Conservation (phyloP, 1,140 invertebrate genomes). For the Parapsyche elsis region DNA sequence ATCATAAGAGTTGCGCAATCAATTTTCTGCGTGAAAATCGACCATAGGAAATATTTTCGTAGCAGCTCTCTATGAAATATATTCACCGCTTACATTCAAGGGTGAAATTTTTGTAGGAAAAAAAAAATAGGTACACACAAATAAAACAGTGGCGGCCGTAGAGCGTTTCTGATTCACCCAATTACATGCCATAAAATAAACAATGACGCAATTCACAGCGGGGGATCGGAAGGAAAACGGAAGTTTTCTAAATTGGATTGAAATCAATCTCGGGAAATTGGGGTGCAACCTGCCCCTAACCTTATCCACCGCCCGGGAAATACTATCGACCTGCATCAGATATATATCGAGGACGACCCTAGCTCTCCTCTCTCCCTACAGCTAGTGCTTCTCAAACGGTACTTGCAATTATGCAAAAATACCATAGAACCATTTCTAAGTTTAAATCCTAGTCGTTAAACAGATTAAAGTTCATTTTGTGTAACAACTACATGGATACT, state of each 20-base stretch:
- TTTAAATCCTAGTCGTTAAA: too few relatives aligned
- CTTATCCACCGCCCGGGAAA: slow-evolving; percentile 36
- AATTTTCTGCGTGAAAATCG: slow-evolving; percentile 26
- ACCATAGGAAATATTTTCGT: slow-evolving; percentile 14
- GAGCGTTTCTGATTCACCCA: slow-evolving; percentile 26
- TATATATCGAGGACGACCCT: background rate
- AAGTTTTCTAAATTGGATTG: slow-evolving; percentile 56
- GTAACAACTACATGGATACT: too few relatives aligned
- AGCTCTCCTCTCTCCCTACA: background rate
- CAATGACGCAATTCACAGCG: slow-evolving; percentile 32
- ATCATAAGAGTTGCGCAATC: slow-evolving; percentile 12
- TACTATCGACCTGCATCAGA: slow-evolving; percentile 17
- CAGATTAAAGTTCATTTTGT: too few relatives aligned
- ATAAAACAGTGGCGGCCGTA: background rate
- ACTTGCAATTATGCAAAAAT: too few relatives aligned
- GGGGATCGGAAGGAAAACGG: slow-evolving; percentile 53
- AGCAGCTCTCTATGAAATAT: background rate
- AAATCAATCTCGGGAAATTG: slow-evolving; percentile 56
- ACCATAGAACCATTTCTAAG: background rate
- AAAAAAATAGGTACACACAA: background rate
- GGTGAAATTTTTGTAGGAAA: background rate
- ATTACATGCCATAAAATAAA: slow-evolving; percentile 45
- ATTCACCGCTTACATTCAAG: background rate
- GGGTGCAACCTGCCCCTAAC: slow-evolving; percentile 48
- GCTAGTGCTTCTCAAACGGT: background rate